These are phyloP conservation scores for Mystacornis crossleyi DNA, from an alignment of 2,113 vertebrate species.

Conservation along the genomic window DNA sequence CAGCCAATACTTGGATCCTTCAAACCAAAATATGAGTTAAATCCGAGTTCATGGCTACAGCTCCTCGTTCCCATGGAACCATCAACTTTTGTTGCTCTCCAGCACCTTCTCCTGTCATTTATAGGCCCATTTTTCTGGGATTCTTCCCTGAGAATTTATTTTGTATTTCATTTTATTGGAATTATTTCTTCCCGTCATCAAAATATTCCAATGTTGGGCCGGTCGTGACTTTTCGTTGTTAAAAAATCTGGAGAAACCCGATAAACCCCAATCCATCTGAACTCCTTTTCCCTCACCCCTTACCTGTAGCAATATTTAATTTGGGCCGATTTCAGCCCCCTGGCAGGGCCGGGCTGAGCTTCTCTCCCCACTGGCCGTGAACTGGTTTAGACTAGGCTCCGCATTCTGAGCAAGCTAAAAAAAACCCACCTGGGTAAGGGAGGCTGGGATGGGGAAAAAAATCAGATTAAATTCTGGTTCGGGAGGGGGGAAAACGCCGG, in stretches of 20 bases:
- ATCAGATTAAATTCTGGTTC: neutral
- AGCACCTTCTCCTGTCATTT: neutral
- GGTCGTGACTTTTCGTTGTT: neutral
- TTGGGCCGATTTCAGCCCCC: neutral
- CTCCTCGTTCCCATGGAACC: neutral
- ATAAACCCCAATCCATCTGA: neutral
- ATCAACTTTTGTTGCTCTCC: neutral
- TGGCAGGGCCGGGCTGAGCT: neutral
- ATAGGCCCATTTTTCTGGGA: neutral
- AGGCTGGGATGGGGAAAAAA: neutral
- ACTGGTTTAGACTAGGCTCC: neutral
- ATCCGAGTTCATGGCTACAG: fast-evolving
- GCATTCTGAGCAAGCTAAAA: neutral
- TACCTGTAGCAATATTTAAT: neutral
- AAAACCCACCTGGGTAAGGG: neutral
- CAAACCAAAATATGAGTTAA: neutral
- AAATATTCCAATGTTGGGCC: neutral
- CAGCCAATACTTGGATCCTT: neutral
- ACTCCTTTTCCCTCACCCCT: neutral
- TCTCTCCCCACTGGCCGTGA: fast-evolving
- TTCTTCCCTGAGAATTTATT: neutral
- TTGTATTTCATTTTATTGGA: neutral
- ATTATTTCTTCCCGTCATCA: neutral
- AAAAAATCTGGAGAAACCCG: neutral
- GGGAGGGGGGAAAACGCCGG: no score